Evolutionary conservation across 2,113 vertebrate genomes (phyloP), one percentile per base, ranked within the genome.

Genomic region (Amblyopsis rosae): DNA sequence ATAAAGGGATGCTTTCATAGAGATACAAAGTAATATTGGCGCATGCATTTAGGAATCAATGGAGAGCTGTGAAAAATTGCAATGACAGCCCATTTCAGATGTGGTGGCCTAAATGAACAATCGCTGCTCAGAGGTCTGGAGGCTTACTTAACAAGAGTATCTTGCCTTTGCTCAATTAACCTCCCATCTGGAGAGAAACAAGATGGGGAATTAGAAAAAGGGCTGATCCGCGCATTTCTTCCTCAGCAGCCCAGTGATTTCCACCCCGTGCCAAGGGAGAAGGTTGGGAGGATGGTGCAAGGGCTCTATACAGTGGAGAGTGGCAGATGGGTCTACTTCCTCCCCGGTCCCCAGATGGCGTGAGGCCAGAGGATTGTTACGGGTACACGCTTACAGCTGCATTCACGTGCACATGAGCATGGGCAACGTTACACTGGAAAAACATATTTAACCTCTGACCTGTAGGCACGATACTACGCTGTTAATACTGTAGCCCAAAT

Each of bases 161-260:
- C 75, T 84, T 82, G 77, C 72, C 75, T 87, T 86, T 79, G 79
- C 76, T 84, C 79, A 88, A 90, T 91, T 90, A 90, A 87, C 89
- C 84, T 86, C 79, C 86, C 81, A 88, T 90, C 83, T 89, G 89
- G 86, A 86, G 69, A 66, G 57, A 72, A 67, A 59, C 65, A 55
- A 74, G 71, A 76, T 16, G 58, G 54, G 68, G 72, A 84, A 82
- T 77, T 77, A 84, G 67, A 80, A 74, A 26, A 79, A 74, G 45
- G 64, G 71, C 82, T 79, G 74, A 82, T 77, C 74, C 57, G 54
- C 66, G 62, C 76, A 61, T 72, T 86, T 87, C 74, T 70, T 79
- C 62, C 69, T 68, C 41, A 75, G 74, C 78, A 76, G 68, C 69
- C 6, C 41, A 69, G 47, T 73, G 65, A 72, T 84, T 73, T 73